Conservation (phyloP, 2,797 vertebrate species). For the Rousettus madagascariensis region DNA sequence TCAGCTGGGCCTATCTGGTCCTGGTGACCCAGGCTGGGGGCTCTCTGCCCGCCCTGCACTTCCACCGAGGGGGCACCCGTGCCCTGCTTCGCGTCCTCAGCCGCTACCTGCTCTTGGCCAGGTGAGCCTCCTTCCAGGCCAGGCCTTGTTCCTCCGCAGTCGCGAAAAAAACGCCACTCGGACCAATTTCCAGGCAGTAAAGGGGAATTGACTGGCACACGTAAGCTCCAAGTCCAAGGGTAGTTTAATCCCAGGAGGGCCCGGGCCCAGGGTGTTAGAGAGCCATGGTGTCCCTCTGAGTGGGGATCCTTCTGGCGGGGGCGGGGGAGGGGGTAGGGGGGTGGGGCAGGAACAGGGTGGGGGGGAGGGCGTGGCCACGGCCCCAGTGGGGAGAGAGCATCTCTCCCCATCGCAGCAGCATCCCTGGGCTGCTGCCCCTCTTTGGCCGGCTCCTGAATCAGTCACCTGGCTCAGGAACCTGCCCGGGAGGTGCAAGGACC, state of each 20-base stretch:
- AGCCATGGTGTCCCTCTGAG: too few species aligned
- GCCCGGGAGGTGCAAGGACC: not conserved
- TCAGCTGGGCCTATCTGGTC: conserved; percentile 93
- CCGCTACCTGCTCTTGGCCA: conserved; percentile 90
- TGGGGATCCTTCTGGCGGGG: not conserved
- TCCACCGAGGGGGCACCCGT: conserved; percentile 92
- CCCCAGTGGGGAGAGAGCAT: rapidly evolving
- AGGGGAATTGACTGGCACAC: rapidly evolving
- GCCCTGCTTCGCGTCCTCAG: conserved; percentile 90
- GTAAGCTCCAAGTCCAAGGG: rapidly evolving
- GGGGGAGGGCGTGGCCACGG: too few species aligned
- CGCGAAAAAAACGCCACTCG: too few species aligned
- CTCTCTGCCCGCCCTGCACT: conserved; percentile 92
- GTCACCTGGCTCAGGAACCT: not conserved
- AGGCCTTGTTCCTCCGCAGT: rapidly evolving
- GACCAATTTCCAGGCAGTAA: too few species aligned
- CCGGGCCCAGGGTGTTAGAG: not conserved
- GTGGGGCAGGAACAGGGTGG: too few species aligned
- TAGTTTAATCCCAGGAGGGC: not conserved
- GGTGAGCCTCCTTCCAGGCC: conserved; percentile 81
- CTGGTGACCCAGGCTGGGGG: conserved; percentile 91
- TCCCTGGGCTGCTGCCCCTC: not conserved
- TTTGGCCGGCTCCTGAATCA: not conserved
- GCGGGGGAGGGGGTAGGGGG: too few species aligned
- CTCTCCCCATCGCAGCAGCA: not conserved